A percentile compares a stretch with the other conserved stretches of the same genome.
These are phyloP conservation scores for Drosophila borborema DNA, from an alignment of 2,888 invertebrate genomes.

Conservation along the genomic window DNA sequence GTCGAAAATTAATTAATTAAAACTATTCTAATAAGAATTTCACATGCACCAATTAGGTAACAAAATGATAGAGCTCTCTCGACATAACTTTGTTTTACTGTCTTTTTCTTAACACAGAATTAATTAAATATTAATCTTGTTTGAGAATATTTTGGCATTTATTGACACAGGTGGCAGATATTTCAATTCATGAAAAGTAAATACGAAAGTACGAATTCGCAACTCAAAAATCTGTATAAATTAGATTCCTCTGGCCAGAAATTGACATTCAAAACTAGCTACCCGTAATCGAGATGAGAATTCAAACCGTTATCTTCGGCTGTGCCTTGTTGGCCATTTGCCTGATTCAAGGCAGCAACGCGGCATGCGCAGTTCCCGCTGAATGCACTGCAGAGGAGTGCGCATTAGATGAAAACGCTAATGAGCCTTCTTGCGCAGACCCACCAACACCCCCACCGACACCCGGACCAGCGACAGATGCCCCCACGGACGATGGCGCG, in stretches of 20 bases:
- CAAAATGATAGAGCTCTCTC: neutral
- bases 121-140: no score
- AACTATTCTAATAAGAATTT: neutral
- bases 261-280: neutral
- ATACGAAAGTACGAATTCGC: neutral
- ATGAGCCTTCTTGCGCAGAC: neutral
- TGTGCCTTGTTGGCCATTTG: slow-evolving; percentile 22
- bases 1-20: neutral
- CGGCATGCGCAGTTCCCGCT: neutral
- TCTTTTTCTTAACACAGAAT: neutral
- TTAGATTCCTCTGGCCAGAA: neutral
- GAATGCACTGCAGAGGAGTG: slow-evolving; percentile 12
- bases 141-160: neutral
- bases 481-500: neutral
- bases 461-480: neutral
- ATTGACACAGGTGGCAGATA: neutral
- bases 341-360: slow-evolving; percentile 10
- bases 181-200: neutral
- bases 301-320: slow-evolving; percentile 23
- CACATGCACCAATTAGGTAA: neutral
- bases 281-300: slow-evolving; percentile 7
- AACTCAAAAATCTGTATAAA: neutral
- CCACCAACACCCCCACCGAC: no score
- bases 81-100: neutral
- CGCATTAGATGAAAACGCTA: neutral